A percentile compares a stretch with the other conserved stretches of the same genome.
Evolutionary conservation across 2,888 invertebrate species (phyloP).

Genomic region (Parthenolecanium corni): DNA sequence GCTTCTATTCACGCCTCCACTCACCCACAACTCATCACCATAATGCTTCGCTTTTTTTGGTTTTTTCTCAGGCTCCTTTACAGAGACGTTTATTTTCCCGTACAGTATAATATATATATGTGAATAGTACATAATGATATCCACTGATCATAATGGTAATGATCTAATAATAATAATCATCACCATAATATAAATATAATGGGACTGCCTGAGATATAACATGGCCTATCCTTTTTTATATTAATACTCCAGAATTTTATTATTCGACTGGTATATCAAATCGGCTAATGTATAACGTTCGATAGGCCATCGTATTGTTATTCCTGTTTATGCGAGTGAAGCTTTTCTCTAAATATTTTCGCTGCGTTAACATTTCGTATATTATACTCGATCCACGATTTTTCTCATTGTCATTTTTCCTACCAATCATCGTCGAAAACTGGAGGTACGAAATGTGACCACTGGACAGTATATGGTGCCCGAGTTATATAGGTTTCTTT

Average conservation of each 20-base stretch:
- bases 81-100: constrained; percentile 15
- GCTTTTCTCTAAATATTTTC: too few relatives aligned
- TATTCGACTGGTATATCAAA: not conserved
- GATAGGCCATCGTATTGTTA: not conserved
- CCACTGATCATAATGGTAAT: constrained; percentile 16
- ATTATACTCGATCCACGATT: too few relatives aligned
- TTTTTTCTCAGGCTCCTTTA: constrained; percentile 20
- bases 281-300: not conserved
- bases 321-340: not conserved
- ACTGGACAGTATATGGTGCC: too few relatives aligned
- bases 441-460: too few relatives aligned
- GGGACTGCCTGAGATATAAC: not conserved
- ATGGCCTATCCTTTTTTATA: not conserved
- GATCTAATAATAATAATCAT: constrained; percentile 23
- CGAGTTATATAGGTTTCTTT: too few relatives aligned
- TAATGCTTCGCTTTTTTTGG: constrained; percentile 15
- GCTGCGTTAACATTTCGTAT: too few relatives aligned
- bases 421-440: too few relatives aligned
- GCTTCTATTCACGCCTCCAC: constrained; percentile 19
- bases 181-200: constrained; percentile 1
- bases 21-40: constrained; percentile 24
- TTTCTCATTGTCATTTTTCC: too few relatives aligned
- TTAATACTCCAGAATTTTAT: not conserved
- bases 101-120: not conserved
- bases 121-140: constrained; percentile 15